Percentiles rank a stretch among this genome's conserved stretches.
Conservation (phyloP, 1,140 invertebrate genomes). For the Rhagoletis zephyria region DNA sequence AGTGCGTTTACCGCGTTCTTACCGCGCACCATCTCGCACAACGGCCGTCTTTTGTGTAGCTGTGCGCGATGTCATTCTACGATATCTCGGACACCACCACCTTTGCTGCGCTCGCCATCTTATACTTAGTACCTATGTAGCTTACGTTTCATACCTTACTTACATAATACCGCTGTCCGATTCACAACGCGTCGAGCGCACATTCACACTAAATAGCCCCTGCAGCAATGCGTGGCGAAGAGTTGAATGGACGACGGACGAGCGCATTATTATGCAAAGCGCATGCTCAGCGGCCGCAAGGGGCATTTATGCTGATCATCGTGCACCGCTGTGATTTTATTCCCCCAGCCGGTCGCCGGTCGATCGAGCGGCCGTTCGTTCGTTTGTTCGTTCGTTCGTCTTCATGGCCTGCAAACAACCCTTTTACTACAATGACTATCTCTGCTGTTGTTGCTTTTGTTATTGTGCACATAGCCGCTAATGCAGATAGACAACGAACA, state of each 20-base stretch:
- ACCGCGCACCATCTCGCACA: not conserved
- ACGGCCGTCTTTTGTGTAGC: not conserved
- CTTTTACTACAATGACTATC: not conserved
- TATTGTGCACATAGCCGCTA: constrained; percentile 9
- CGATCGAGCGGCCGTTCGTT: not conserved
- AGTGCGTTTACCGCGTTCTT: not conserved
- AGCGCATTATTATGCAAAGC: constrained; percentile 46
- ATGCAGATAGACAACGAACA: constrained; percentile 34
- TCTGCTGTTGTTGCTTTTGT: not conserved
- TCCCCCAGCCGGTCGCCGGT: not conserved
- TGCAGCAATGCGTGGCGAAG: not conserved
- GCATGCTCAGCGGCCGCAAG: constrained; percentile 39
- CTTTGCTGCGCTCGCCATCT: not conserved
- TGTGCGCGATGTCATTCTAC: constrained; percentile 30
- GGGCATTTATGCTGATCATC: not conserved
- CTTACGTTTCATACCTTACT: not conserved
- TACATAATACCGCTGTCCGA: not conserved
- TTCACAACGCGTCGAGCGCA: not conserved
- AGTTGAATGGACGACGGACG: constrained; percentile 36
- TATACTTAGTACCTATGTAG: not conserved
- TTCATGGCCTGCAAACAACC: constrained; percentile 10
- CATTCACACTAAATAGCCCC: not conserved
- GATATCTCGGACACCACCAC: constrained; percentile 38
- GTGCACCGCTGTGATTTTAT: constrained; percentile 30
- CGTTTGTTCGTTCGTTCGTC: not conserved